Conservation (phyloP, 2,113 vertebrate species). For the Sceloporus undulatus region DNA sequence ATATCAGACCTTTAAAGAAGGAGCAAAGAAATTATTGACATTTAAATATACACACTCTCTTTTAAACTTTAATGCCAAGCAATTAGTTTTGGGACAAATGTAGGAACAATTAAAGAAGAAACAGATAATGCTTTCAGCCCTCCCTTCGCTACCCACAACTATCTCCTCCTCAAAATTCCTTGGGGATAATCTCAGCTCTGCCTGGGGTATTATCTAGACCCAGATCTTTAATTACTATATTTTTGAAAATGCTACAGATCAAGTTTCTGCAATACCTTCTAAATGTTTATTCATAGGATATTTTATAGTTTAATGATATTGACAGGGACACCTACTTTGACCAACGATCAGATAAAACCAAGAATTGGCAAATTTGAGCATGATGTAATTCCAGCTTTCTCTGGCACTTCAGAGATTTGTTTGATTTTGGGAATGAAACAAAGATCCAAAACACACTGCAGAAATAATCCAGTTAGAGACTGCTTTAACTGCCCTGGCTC, state of each 20-base stretch:
- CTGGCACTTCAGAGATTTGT: conserved; percentile 59
- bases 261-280: conserved; percentile 74
- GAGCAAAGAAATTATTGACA: conserved; percentile 40
- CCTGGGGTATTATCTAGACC: conserved; percentile 49
- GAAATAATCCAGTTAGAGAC: too few relatives aligned
- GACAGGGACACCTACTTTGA: conserved; percentile 63
- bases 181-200: conserved; percentile 52
- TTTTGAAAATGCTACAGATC: conserved; percentile 70
- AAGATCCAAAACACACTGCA: neutral
- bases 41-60: conserved; percentile 30
- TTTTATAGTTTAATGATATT: conserved; percentile 14
- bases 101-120: conserved; percentile 42
- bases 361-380: conserved; percentile 64
- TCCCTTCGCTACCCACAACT: neutral
- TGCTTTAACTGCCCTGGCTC: too few relatives aligned
- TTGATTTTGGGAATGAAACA: neutral
- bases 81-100: conserved; percentile 57
- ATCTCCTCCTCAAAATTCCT: neutral
- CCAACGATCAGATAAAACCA: conserved; percentile 66
- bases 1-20: conserved; percentile 19
- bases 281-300: conserved; percentile 50
- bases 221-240: conserved; percentile 51
- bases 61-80: conserved; percentile 51
- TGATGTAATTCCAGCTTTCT: conserved; percentile 60
- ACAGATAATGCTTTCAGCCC: conserved; percentile 38